These are phyloP conservation scores for Ylistrum balloti DNA, from an alignment of 1,140 invertebrate genomes.

Conservation along the genomic window DNA sequence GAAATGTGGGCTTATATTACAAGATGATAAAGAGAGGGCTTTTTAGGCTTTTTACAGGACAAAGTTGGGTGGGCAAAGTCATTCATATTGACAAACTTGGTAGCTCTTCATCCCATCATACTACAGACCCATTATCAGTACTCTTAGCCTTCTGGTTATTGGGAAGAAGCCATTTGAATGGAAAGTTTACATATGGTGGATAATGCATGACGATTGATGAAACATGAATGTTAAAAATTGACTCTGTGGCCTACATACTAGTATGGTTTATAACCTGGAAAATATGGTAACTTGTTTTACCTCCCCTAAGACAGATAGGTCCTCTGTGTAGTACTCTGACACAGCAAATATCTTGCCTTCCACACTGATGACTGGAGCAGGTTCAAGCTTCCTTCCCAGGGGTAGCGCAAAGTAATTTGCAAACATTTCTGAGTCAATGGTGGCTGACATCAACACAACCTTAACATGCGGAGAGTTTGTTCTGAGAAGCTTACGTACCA, in stretches of 20 bases:
- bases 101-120: background rate
- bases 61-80: no score
- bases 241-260: no score
- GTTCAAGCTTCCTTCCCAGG: conserved; percentile 71
- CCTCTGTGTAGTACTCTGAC: conserved; percentile 79
- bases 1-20: no score
- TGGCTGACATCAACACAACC: conserved; percentile 83
- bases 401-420: conserved; percentile 79
- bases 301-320: conserved; percentile 71
- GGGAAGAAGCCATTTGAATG: background rate
- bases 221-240: no score
- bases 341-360: conserved; percentile 76
- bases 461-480: conserved; percentile 85
- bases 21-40: no score
- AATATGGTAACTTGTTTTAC: no score
- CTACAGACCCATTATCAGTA: background rate
- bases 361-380: conserved; percentile 78
- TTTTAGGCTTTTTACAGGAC: no score
- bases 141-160: background rate
- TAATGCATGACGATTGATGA: no score
- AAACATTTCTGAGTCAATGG: conserved; percentile 80
- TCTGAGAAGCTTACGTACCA: conserved; percentile 79
- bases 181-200: no score
- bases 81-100: background rate
- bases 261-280: no score